These are phyloP conservation scores for Caloenas nicobarica DNA, from an alignment of 2,113 vertebrate species.

Conservation along the genomic window DNA sequence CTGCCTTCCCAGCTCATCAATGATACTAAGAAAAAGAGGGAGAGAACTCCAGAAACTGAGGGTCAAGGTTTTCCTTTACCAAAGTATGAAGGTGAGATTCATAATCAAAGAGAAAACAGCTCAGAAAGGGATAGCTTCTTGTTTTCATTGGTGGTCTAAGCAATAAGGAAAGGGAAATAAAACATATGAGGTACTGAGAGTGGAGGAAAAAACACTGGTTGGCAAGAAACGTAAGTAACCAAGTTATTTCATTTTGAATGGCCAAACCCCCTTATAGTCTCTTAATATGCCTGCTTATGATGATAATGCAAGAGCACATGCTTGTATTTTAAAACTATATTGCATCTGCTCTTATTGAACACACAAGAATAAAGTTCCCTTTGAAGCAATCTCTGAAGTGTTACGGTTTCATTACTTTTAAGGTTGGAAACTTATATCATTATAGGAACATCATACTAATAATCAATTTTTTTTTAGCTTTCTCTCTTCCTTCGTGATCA, in stretches of 20 bases:
- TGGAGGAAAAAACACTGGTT: not conserved
- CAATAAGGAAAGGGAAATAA: not conserved
- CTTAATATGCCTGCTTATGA: not conserved
- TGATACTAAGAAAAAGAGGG: not conserved
- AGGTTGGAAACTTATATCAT: not conserved
- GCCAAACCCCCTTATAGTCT: not conserved
- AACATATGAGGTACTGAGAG: not conserved
- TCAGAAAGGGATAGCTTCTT: not conserved
- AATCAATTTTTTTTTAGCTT: not conserved
- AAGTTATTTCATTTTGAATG: not conserved
- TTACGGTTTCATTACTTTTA: not conserved
- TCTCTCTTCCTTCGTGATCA: not conserved
- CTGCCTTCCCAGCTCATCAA: not conserved
- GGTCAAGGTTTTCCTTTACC: not conserved
- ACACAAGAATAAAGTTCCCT: not conserved
- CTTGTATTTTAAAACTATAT: not conserved
- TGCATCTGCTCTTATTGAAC: not conserved
- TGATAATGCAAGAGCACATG: not conserved
- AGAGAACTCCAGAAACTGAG: not conserved
- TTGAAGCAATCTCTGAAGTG: not conserved
- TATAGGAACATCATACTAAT: not conserved
- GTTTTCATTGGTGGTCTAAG: not conserved
- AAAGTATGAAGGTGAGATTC: not conserved
- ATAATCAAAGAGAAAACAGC: not conserved
- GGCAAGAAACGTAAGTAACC: not conserved